Evolutionary conservation across 2,888 invertebrate species (phyloP).

Genomic region (Chloromyia formosa): DNA sequence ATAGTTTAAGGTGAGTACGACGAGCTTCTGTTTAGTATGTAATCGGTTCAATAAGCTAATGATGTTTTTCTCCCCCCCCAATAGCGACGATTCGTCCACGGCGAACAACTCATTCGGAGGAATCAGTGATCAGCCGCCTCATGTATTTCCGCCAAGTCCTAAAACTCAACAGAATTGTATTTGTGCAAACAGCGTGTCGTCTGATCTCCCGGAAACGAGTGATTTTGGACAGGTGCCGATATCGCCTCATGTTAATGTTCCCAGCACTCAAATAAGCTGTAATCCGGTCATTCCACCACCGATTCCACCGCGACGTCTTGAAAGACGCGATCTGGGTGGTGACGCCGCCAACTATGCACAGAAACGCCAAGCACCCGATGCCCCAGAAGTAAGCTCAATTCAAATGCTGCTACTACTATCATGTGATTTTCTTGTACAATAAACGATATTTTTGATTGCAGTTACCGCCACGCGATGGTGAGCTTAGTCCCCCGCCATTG

Average conservation of each 20-base stretch:
- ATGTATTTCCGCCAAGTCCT: constrained; percentile 48
- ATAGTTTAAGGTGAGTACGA: constrained; percentile 48
- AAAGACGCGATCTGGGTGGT: constrained; percentile 59
- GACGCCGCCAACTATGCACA: constrained; percentile 59
- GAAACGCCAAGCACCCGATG: constrained; percentile 71
- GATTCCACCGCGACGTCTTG: constrained; percentile 61
- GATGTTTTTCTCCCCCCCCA: constrained; percentile 17
- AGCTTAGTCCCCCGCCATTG: constrained; percentile 73
- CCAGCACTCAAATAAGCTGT: constrained; percentile 58
- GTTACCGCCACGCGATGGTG: constrained; percentile 75
- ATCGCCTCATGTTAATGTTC: constrained; percentile 64
- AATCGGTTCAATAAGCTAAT: neutral
- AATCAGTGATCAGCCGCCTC: constrained; percentile 40
- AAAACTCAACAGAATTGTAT: constrained; percentile 46
- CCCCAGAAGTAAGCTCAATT: constrained; percentile 65
- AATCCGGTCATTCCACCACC: constrained; percentile 59
- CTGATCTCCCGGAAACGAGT: constrained; percentile 3
- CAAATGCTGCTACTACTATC: neutral
- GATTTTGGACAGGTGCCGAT: constrained; percentile 57
- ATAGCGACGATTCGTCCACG: constrained; percentile 44
- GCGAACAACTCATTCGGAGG: constrained; percentile 14
- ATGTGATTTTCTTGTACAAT: constrained; percentile 5
- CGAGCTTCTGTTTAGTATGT: neutral
- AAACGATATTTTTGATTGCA: constrained; percentile 47
- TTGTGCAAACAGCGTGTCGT: constrained; percentile 42